Conservation (phyloP, 2,797 vertebrate species). For the Cuniculus paca region DNA sequence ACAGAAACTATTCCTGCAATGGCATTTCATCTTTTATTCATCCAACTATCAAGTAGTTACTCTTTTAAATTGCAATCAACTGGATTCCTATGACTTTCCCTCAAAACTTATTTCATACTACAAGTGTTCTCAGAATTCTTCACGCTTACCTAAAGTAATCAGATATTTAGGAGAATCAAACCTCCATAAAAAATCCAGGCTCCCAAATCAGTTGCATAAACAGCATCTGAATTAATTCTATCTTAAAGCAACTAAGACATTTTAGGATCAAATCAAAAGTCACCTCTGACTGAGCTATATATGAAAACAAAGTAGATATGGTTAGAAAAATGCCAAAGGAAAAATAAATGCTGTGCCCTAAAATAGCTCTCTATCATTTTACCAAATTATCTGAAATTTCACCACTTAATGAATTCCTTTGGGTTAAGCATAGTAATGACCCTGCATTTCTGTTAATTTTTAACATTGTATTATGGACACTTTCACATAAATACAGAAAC, state of each 20-base stretch:
- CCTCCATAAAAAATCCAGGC: constrained; percentile 1
- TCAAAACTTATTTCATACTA: not conserved
- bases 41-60: constrained; percentile 1
- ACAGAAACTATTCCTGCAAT: not conserved
- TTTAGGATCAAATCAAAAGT: constrained; percentile 15
- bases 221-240: constrained; percentile 47
- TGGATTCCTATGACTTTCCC: constrained; percentile 24
- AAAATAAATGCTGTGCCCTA: not conserved
- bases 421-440: not conserved
- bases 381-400: constrained; percentile 42
- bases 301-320: constrained; percentile 16
- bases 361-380: not conserved
- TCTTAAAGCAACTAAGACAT: constrained; percentile 17
- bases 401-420: constrained; percentile 34
- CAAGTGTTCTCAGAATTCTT: constrained; percentile 15
- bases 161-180: constrained; percentile 15
- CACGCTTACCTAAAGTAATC: constrained; percentile 13
- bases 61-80: constrained; percentile 1
- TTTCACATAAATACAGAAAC: constrained; percentile 15
- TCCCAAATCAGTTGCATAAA: constrained; percentile 42
- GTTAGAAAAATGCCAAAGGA: not conserved
- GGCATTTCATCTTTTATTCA: constrained; percentile 23
- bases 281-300: not conserved
- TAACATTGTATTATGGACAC: not conserved
- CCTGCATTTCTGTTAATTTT: constrained; percentile 36